Evolutionary conservation across 2,797 vertebrate genomes (phyloP).

Genomic region (Enteromius viviparus): DNA sequence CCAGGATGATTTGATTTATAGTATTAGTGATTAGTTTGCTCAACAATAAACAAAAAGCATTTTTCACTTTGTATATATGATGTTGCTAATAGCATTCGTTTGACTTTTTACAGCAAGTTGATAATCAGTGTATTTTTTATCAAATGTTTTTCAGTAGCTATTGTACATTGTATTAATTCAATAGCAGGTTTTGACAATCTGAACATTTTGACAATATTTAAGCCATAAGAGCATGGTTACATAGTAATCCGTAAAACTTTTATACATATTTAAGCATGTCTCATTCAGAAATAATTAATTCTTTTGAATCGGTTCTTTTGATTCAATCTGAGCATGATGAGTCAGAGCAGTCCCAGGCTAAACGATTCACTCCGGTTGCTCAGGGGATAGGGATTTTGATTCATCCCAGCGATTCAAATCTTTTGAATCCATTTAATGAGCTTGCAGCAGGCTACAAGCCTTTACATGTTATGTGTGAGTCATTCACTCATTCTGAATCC

Average conservation of each 20-base stretch:
- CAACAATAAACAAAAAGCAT: not conserved
- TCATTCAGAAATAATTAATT: not conserved
- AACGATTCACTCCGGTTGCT: not conserved
- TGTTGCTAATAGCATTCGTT: too few relatives aligned
- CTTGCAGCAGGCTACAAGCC: not conserved
- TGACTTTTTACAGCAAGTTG: not conserved
- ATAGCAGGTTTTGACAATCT: too few relatives aligned
- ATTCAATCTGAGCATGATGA: not conserved
- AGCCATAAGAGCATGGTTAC: not conserved
- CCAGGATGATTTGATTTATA: too few relatives aligned
- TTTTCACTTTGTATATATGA: not conserved
- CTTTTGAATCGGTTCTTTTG: not conserved
- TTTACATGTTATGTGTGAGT: conserved; percentile 6
- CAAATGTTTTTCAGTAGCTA: not conserved
- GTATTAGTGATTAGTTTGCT: not conserved
- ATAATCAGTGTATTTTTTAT: not conserved
- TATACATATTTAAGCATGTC: not conserved
- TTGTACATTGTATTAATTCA: not conserved
- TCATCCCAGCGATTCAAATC: not conserved
- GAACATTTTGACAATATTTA: not conserved
- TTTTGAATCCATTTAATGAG: not conserved
- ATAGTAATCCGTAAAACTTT: not conserved
- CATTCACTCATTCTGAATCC: not conserved
- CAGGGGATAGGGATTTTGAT: not conserved
- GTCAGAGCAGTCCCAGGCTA: not conserved